These are phyloP conservation scores for Cydia splendana DNA, from an alignment of 1,140 invertebrate species.

Conservation along the genomic window DNA sequence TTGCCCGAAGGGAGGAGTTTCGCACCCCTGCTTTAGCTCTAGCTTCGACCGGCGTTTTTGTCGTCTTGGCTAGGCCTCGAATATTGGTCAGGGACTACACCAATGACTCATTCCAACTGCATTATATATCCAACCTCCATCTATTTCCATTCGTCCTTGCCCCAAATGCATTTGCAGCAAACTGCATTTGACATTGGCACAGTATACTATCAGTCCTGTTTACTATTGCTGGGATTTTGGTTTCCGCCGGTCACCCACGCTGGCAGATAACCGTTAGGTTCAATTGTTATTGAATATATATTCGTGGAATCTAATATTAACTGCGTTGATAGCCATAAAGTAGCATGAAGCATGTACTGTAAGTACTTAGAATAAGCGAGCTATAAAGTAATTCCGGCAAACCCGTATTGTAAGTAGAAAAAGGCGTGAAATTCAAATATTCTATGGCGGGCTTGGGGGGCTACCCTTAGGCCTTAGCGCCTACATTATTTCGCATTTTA, in stretches of 20 bases:
- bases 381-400: too few species aligned
- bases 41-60: too few species aligned
- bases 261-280: constrained; percentile 16
- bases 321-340: background rate
- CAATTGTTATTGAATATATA: background rate
- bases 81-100: too few species aligned
- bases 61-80: too few species aligned
- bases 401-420: too few species aligned
- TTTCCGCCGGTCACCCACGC: constrained; percentile 33
- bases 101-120: background rate
- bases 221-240: background rate
- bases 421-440: too few species aligned
- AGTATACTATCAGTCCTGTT: background rate
- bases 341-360: background rate
- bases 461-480: too few species aligned
- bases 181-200: constrained; percentile 12
- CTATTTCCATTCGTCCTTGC: constrained; percentile 15
- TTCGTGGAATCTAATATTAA: constrained; percentile 4
- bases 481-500: too few species aligned
- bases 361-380: too few species aligned
- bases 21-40: too few species aligned
- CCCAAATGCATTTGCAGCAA: background rate
- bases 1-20: too few species aligned
- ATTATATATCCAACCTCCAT: background rate
- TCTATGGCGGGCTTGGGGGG: too few species aligned